A percentile compares a stretch with the other conserved stretches of the same genome.
Evolutionary conservation across 2,113 vertebrate species (phyloP).

Genomic region (Clarias gariepinus): DNA sequence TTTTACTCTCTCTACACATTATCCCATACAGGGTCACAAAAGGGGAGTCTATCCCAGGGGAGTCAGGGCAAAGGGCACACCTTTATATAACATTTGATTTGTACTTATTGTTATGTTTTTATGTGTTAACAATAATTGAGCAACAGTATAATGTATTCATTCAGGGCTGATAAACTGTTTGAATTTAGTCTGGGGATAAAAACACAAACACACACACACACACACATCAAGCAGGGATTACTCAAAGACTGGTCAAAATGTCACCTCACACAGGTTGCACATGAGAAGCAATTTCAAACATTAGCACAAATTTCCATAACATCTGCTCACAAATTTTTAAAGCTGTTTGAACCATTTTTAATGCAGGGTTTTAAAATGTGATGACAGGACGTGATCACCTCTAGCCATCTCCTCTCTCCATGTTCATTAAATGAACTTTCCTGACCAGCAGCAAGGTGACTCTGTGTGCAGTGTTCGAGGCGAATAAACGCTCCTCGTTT

Average conservation of each 20-base stretch:
- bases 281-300: constrained; percentile 49
- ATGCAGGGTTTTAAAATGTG: constrained; percentile 54
- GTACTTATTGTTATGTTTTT: background rate
- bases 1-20: too few relatives aligned
- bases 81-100: background rate
- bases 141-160: background rate
- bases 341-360: constrained; percentile 57
- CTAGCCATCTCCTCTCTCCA: constrained; percentile 62
- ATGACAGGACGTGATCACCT: constrained; percentile 62
- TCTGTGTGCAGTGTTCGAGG: constrained; percentile 40
- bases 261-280: constrained; percentile 3
- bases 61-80: too few relatives aligned
- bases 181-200: background rate
- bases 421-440: constrained; percentile 65
- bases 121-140: background rate
- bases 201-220: background rate
- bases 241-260: constrained; percentile 12
- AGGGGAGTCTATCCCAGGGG: too few relatives aligned
- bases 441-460: constrained; percentile 71
- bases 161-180: background rate
- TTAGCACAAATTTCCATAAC: constrained; percentile 68
- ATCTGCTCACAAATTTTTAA: constrained; percentile 68
- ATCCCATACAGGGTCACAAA: too few relatives aligned
- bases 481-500: background rate
- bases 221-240: background rate